phyloP scores from a whole-genome alignment of 1,140 invertebrate genomes.

The Melitaea cinxia region DNA sequence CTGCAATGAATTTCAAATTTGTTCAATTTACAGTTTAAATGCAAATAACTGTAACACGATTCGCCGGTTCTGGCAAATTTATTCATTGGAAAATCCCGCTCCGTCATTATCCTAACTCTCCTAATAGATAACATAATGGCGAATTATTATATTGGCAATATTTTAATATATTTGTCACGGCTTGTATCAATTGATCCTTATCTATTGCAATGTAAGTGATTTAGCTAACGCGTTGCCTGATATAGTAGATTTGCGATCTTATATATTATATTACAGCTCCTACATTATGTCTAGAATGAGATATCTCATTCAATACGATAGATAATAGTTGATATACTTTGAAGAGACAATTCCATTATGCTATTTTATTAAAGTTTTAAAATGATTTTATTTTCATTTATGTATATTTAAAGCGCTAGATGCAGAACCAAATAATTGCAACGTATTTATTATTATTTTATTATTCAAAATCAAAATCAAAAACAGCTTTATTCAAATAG shows the following conservation, averaged over 20 bases:
- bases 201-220: conserved; percentile 16
- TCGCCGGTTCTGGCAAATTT: conserved; percentile 47
- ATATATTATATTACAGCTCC: neutral
- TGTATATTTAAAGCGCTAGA: too few relatives aligned
- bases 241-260: conserved; percentile 14
- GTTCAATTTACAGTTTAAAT: conserved; percentile 56
- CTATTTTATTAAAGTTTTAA: neutral
- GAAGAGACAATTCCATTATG: neutral
- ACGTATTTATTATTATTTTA: too few relatives aligned
- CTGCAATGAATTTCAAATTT: conserved; percentile 62
- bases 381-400: too few relatives aligned
- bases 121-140: conserved; percentile 26
- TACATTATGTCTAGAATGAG: neutral
- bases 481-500: too few relatives aligned
- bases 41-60: conserved; percentile 45
- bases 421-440: too few relatives aligned
- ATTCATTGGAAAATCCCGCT: conserved; percentile 55
- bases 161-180: conserved; percentile 10
- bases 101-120: conserved; percentile 36
- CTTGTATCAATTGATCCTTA: conserved; percentile 7
- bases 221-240: conserved; percentile 5
- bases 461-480: too few relatives aligned
- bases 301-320: neutral
- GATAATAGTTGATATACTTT: neutral
- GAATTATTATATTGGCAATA: conserved; percentile 18